These are phyloP conservation scores for Semnornis frantzii DNA, from an alignment of 2,113 vertebrate genomes.

Conservation along the genomic window DNA sequence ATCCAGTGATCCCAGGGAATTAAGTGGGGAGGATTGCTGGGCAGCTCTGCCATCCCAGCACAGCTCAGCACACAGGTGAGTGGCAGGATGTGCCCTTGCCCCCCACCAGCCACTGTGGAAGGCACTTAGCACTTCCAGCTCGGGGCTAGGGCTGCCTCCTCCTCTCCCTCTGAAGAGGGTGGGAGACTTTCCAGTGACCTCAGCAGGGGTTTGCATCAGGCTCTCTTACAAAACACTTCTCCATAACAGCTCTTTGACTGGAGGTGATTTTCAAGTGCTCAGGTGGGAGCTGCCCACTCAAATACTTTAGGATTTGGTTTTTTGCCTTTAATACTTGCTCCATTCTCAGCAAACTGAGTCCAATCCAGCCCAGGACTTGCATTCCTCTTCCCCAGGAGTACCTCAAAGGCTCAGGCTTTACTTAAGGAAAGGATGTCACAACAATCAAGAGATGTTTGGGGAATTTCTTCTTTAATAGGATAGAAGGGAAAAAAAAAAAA, in stretches of 20 bases:
- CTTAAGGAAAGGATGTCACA: slow-evolving; percentile 39
- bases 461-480: slow-evolving; percentile 59
- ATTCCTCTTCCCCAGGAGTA: neutral
- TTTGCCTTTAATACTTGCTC: neutral
- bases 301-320: neutral
- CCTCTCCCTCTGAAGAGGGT: neutral
- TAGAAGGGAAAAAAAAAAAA: neutral
- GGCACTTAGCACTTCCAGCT: neutral
- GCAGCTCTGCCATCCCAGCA: neutral
- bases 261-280: neutral
- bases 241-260: accelerated
- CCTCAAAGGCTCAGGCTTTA: neutral
- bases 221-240: neutral
- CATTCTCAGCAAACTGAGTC: neutral
- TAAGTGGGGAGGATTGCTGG: neutral
- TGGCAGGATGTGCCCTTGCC: accelerated
- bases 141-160: neutral
- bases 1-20: neutral
- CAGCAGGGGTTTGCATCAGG: neutral
- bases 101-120: neutral
- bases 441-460: slow-evolving; percentile 19
- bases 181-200: neutral
- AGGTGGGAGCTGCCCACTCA: neutral
- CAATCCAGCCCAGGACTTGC: neutral
- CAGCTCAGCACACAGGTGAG: neutral